A percentile compares a stretch with the other conserved stretches of the same genome.
phyloP scores from a whole-genome alignment of 2,888 invertebrate species.

The Conus canariensis region DNA sequence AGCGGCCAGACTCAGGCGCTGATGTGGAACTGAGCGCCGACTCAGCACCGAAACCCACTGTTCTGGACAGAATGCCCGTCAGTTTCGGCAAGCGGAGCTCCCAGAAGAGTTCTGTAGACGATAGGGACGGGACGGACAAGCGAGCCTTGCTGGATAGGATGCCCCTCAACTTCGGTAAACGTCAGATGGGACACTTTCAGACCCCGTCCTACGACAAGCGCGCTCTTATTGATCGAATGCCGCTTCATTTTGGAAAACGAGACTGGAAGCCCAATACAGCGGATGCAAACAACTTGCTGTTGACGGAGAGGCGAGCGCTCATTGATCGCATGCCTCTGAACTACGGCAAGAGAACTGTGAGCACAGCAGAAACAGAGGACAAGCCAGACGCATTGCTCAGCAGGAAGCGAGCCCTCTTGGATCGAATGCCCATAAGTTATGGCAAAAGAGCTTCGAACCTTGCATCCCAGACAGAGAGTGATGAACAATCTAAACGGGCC shows the following conservation, averaged over 20 bases:
- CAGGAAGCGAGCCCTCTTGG: conserved; percentile 11
- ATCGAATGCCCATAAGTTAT: conserved; percentile 17
- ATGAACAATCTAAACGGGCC: background rate
- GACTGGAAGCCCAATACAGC: background rate
- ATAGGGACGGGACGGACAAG: background rate
- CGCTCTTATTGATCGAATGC: conserved; percentile 21
- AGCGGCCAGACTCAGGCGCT: background rate
- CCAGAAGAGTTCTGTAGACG: background rate
- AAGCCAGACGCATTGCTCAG: background rate
- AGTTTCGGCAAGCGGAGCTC: conserved; percentile 29
- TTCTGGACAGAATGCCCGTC: conserved; percentile 34
- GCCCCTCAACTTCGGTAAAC: conserved; percentile 30
- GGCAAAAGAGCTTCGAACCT: background rate
- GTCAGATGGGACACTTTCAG: background rate
- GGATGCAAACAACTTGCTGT: no score
- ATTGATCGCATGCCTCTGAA: conserved; percentile 5
- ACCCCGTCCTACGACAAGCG: background rate
- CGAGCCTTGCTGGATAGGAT: conserved; percentile 28
- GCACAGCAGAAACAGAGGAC: background rate
- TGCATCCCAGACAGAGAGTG: background rate
- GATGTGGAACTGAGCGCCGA: background rate
- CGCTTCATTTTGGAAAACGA: conserved; percentile 27
- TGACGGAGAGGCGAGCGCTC: background rate
- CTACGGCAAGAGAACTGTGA: background rate
- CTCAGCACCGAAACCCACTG: background rate